phyloP scores from a whole-genome alignment of 2,113 vertebrate species.

The Corythaeola cristata region DNA sequence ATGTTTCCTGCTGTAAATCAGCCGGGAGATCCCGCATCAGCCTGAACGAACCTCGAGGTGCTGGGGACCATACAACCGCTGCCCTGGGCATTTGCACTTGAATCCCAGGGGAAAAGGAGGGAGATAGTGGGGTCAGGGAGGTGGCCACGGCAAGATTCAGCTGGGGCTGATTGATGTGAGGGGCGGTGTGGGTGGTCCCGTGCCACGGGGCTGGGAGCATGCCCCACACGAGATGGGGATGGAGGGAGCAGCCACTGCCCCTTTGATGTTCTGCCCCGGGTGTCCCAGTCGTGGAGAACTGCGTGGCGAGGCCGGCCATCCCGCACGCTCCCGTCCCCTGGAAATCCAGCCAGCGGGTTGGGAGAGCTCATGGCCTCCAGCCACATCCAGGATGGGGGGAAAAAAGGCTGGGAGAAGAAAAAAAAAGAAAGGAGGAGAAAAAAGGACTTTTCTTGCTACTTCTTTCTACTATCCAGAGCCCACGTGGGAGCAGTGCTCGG shows the following conservation, averaged over 20 bases:
- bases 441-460: neutral
- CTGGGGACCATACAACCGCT: neutral
- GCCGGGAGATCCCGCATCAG: neutral
- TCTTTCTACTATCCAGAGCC: conserved; percentile 4
- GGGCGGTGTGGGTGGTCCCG: neutral
- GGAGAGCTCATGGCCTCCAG: neutral
- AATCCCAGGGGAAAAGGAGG: neutral
- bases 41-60: rapidly evolving
- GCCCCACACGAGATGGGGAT: neutral
- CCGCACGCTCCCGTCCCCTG: rapidly evolving
- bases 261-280: neutral
- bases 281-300: rapidly evolving
- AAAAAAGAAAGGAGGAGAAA: neutral
- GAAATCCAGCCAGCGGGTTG: neutral
- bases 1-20: conserved; percentile 39
- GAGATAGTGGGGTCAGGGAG: neutral
- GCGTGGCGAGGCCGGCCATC: neutral
- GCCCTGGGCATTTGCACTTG: conserved; percentile 3
- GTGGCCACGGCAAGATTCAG: neutral
- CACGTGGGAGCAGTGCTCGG: neutral
- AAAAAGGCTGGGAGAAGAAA: neutral
- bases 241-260: neutral
- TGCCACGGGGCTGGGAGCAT: neutral
- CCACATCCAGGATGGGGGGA: neutral
- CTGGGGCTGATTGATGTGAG: neutral